Conservation (phyloP, 2,797 vertebrate species). For the Manis pentadactyla region DNA sequence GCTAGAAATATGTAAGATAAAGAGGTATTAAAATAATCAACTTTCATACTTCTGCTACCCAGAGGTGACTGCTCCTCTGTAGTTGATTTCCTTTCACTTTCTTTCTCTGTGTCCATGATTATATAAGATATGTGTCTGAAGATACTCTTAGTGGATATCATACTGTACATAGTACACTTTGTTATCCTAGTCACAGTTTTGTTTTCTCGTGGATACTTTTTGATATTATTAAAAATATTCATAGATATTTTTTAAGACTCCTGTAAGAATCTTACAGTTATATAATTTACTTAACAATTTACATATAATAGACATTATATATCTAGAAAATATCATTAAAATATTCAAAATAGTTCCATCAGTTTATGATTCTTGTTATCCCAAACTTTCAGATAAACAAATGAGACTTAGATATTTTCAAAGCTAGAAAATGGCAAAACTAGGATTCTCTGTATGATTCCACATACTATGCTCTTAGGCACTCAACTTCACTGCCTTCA, state of each 20-base stretch:
- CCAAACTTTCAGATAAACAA: background rate
- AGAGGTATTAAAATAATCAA: background rate
- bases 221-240: background rate
- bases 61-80: background rate
- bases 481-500: background rate
- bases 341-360: background rate
- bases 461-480: background rate
- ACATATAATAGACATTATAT: background rate
- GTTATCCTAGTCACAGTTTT: background rate
- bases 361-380: background rate
- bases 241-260: constrained; percentile 14
- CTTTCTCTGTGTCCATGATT: background rate
- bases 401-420: background rate
- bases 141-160: background rate
- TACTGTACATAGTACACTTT: background rate
- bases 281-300: background rate
- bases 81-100: background rate
- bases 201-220: background rate
- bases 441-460: background rate
- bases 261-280: background rate
- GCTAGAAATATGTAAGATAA: background rate
- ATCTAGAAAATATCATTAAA: background rate
- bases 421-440: background rate
- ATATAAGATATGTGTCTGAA: background rate
- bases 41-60: background rate